Base-by-base conservation (phyloP, 2,113 vertebrate species). In the Halichoeres trimaculatus region DNA sequence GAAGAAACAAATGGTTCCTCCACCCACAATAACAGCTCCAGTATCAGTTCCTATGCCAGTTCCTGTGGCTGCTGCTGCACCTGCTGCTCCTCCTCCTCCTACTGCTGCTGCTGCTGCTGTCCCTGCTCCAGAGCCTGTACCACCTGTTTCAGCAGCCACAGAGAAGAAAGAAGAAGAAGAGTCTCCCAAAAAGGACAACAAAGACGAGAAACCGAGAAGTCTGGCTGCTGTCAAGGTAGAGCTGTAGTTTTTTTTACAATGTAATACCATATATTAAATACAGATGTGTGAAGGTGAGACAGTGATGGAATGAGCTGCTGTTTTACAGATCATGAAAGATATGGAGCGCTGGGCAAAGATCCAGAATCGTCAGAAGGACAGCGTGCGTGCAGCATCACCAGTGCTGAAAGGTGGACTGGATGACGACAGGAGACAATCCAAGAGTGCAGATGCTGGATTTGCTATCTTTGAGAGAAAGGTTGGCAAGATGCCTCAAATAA, bases 281-380 rank as follows among this genome's bases (percentile, higher is more conserved):
- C 19, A 22, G 10, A 1, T 20, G 23, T 20, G 43, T 22, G 38
- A 20, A 14, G 7, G 26, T 8, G 12, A 48, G 17, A 9, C 20
- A 0, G 13, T 43, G 23, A 36, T 64, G 20, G 11, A 30, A 8
- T 30, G 14, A 67, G 22, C 62, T 34, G 4, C 51, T 50, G 11
- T 83, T 70, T 30, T 87, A 19, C 71, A 95, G 94, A 95, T 95
- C 60, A 95, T 95, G 93, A 95, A 95, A 80, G 94, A 95, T 74
- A 95, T 95, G 94, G 94, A 95, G 83, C 93, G 94, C 52, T 95
- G 94, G 94, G 94, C 94, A 3, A 95, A 95, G 84, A 95, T 95
- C 78, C 94, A 95, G 80, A 95, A 95, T 77, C 93, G 92, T 3
- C 93, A 95, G 64, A 95, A 95, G 78, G 94, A 95, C 1, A 88